Percentiles rank a stretch among this genome's conserved stretches.
Evolutionary conservation across 2,797 vertebrate species (phyloP).

Genomic region (Ara ararauna): DNA sequence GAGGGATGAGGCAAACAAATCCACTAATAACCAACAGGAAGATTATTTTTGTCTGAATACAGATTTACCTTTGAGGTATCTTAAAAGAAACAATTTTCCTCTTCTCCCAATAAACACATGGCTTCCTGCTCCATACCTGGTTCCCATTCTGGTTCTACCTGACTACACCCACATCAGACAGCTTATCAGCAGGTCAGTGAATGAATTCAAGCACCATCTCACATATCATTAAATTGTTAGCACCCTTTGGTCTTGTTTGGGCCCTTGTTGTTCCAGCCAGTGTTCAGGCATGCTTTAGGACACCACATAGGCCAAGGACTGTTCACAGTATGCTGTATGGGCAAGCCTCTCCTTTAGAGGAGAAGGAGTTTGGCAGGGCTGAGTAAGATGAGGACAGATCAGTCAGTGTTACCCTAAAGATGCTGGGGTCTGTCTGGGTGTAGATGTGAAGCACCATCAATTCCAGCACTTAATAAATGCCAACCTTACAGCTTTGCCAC

Average conservation of each 20-base stretch:
- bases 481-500: background rate
- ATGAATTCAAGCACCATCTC: background rate
- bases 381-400: background rate
- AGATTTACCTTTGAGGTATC: background rate
- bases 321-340: background rate
- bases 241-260: background rate
- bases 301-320: background rate
- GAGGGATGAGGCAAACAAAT: background rate
- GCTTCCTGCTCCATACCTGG: background rate
- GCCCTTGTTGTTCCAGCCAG: background rate
- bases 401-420: background rate
- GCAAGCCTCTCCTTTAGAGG: background rate
- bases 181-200: no score
- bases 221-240: background rate
- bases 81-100: background rate
- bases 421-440: accelerated
- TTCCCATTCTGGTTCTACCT: background rate
- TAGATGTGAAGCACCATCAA: background rate
- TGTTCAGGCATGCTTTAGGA: background rate
- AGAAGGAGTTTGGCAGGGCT: background rate
- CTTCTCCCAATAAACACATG: accelerated
- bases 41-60: background rate
- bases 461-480: background rate
- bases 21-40: background rate
- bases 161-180: background rate